Base-by-base conservation (phyloP, 1,140 invertebrate species). In the Meloidogyne exigua region DNA sequence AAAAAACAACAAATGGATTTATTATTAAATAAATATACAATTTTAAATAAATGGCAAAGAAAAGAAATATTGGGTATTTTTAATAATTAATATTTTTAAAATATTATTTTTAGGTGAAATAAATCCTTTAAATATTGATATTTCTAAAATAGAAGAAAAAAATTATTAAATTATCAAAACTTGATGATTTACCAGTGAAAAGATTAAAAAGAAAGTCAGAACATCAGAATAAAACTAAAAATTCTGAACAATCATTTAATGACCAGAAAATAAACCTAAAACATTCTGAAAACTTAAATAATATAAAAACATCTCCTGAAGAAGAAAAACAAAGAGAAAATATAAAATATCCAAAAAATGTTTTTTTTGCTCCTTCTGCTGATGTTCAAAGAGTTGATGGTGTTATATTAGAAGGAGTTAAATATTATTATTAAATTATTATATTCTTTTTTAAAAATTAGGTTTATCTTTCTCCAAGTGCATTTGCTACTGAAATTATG, bases 401-500 rank as follows among this genome's bases (percentile, higher is more conserved):
- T n/a, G 49, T 57, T 21, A 57, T 57, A 57, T 57, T 57, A 57
- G 49, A 57, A 57, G 49, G 49, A 57, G 49, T 57, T 49, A 49
- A 49, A 18, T n/a, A n/a, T 49, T 2, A 49, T 4, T 49, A 18
- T 18, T 7, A 9, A 57, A 32, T 32, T 32, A 32, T 32, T 32
- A 3, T 32, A 32, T 32, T 32, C 7, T 32, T 3, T 32, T 32
- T 32, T 32, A 32, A 32, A 32, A 18, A 18, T 49, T 18, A 64
- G 39, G 36, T 72, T 3, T 72, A 57, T 72, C 13, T 72, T 2
- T 77, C 76, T 1, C 76, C 76, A n/a, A 39, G 65, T 72, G 76
- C 76, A 18, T 77, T 77, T 68, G 39, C 64, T 12, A n/a, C 71
- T 25, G 76, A 77, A 77, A 42, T 77, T 26, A 11, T 67, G 18